A percentile compares a stretch with the other conserved stretches of the same genome.
phyloP scores from a whole-genome alignment of 2,888 invertebrate species.

The Doris montereyensis region DNA sequence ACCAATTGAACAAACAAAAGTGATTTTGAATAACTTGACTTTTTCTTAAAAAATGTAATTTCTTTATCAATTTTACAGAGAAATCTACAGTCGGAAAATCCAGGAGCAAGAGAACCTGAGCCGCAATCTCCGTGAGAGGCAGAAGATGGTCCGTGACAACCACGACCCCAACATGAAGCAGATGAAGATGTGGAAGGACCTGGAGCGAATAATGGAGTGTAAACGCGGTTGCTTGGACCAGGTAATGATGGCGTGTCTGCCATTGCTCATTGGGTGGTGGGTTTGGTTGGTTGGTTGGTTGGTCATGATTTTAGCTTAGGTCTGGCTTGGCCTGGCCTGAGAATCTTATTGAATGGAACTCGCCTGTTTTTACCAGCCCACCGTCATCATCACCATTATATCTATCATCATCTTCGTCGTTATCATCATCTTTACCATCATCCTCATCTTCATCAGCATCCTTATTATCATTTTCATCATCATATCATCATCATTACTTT shows the following conservation, averaged over 20 bases:
- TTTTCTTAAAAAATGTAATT: background rate
- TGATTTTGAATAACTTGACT: background rate
- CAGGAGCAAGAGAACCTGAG: conserved; percentile 77
- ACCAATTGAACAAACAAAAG: background rate
- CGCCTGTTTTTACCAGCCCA: too few relatives aligned
- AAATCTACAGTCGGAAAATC: conserved; percentile 78
- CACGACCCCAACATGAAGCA: conserved; percentile 75
- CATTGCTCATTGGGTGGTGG: too few relatives aligned
- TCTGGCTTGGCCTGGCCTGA: too few relatives aligned
- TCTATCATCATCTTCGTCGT: background rate
- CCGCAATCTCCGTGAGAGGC: conserved; percentile 72
- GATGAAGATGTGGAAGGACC: conserved; percentile 76
- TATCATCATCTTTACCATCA: background rate
- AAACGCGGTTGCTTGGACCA: conserved; percentile 64
- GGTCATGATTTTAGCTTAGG: too few relatives aligned
- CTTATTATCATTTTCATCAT: background rate
- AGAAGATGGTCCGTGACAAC: conserved; percentile 75
- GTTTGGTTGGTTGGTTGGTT: too few relatives aligned
- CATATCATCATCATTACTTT: too few relatives aligned
- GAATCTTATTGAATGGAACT: too few relatives aligned
- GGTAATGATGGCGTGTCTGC: too few relatives aligned
- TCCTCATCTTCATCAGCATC: background rate
- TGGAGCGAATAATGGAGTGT: conserved; percentile 73
- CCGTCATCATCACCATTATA: background rate
- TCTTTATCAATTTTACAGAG: conserved; percentile 76